These are phyloP conservation scores for Plumapathes pennacea DNA, from an alignment of 92 coral and sea anemone species.

Conservation along the genomic window DNA sequence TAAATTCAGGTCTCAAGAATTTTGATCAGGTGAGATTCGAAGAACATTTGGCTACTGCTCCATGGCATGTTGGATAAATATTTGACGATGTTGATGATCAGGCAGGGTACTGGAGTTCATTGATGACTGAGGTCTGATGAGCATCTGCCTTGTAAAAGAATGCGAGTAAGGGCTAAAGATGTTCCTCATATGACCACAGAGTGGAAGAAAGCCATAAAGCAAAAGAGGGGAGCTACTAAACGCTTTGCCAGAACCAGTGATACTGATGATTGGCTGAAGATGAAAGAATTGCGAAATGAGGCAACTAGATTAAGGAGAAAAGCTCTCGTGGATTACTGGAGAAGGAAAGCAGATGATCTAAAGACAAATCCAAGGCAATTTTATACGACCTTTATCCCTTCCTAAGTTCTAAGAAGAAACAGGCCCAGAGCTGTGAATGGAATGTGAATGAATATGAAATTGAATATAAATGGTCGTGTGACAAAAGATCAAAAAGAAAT, in stretches of 20 bases:
- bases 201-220: conserved; percentile 27
- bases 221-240: conserved; percentile 2
- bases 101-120: conserved; percentile 11
- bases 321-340: conserved; percentile 16
- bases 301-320: conserved; percentile 9
- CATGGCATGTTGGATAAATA: conserved; percentile 58
- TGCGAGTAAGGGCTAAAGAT: conserved; percentile 22
- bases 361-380: conserved; percentile 9
- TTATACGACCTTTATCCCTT: conserved; percentile 10
- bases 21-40: conserved; percentile 23
- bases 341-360: conserved; percentile 9
- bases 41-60: conserved; percentile 21
- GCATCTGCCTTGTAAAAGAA: conserved; percentile 7
- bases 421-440: no score
- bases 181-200: conserved; percentile 23
- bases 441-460: no score
- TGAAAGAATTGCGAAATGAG: conserved; percentile 9
- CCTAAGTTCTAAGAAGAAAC: no score
- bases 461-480: conserved; percentile 1
- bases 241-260: conserved; percentile 3
- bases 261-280: conserved; percentile 2
- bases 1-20: no score
- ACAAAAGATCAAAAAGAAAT: conserved; percentile 1
- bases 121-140: conserved; percentile 33
- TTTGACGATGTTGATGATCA: conserved; percentile 52